phyloP scores from a whole-genome alignment of 2,113 vertebrate species.

The Carollia perspicillata region DNA sequence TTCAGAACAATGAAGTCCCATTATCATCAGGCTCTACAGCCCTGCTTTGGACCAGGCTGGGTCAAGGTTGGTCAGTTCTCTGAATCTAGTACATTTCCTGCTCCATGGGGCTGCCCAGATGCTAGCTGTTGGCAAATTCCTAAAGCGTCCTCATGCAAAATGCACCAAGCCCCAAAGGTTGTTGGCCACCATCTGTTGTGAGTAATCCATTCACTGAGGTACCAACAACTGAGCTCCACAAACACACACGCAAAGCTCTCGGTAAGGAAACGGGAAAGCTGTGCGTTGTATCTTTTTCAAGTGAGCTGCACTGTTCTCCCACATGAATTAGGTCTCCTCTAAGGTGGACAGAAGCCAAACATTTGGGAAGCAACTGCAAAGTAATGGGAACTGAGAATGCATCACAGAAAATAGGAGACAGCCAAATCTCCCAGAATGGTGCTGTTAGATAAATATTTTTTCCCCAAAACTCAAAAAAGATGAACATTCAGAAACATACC shows the following conservation, averaged over 20 bases:
- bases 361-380: conserved; percentile 38
- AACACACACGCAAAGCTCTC: conserved; percentile 26
- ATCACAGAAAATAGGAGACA: background rate
- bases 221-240: background rate
- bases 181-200: background rate
- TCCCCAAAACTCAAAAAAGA: background rate
- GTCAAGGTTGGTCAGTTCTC: background rate
- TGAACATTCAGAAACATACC: background rate
- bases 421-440: background rate
- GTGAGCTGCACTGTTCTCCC: background rate
- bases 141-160: background rate
- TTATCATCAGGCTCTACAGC: background rate
- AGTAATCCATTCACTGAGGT: background rate
- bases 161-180: background rate
- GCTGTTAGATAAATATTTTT: background rate
- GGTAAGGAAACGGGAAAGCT: conserved; percentile 7
- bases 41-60: background rate
- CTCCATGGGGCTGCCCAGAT: background rate
- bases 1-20: background rate
- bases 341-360: background rate
- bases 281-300: background rate
- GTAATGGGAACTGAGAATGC: background rate
- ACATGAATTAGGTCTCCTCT: conserved; percentile 21
- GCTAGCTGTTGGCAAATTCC: background rate
- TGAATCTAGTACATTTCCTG: background rate